These are phyloP conservation scores for Drosophila setifemur DNA, from an alignment of 1,140 invertebrate species.

Conservation along the genomic window DNA sequence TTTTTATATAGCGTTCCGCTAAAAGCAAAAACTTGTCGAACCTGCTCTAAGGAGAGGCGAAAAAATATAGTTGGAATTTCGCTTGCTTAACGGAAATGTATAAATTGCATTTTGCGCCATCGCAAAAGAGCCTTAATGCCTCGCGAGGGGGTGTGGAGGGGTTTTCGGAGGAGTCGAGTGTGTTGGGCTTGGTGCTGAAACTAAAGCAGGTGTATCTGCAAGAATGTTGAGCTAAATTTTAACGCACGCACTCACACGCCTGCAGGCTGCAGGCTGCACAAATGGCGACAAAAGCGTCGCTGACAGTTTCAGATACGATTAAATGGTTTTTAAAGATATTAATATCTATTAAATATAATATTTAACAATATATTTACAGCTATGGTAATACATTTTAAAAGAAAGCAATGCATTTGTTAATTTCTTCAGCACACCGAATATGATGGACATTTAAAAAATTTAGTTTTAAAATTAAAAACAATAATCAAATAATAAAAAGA, in stretches of 20 bases:
- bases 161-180: background rate
- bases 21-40: constrained; percentile 69
- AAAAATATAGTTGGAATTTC: constrained; percentile 57
- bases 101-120: constrained; percentile 74
- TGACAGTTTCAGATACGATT: background rate
- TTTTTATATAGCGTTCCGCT: constrained; percentile 35
- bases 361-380: background rate
- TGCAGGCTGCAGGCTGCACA: constrained; percentile 11
- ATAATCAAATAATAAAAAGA: too few species aligned
- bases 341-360: background rate
- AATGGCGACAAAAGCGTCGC: constrained; percentile 55
- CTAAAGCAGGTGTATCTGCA: constrained; percentile 55
- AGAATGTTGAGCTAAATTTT: constrained; percentile 74
- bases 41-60: constrained; percentile 10
- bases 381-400: background rate
- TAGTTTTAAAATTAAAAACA: too few species aligned
- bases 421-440: too few species aligned
- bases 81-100: constrained; percentile 78
- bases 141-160: background rate
- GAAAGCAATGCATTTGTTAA: too few species aligned
- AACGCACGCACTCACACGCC: constrained; percentile 33
- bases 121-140: constrained; percentile 48
- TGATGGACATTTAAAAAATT: too few species aligned
- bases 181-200: constrained; percentile 27
- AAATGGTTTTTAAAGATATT: background rate